These are phyloP conservation scores for Porites australiensis DNA, from an alignment of 64 coral and sea anemone species.

Conservation along the genomic window DNA sequence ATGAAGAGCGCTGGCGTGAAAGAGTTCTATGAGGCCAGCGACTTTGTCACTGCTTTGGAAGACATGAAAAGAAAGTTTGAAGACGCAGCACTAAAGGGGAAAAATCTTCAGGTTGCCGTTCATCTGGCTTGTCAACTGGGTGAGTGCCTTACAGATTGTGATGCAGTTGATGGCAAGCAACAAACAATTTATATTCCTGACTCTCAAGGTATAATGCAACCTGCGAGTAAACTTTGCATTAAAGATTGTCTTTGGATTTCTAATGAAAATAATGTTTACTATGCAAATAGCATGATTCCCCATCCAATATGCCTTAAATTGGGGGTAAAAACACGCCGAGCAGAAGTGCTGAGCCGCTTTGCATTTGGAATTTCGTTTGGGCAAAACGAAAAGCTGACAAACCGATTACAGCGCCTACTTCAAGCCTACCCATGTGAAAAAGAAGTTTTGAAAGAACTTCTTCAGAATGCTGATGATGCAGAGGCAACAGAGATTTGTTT, in stretches of 20 bases:
- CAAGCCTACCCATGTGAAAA: conserved; percentile 74
- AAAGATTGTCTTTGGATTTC: conserved; percentile 82
- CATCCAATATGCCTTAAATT: not conserved
- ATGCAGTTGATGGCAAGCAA: not conserved
- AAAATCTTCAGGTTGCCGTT: conserved; percentile 34
- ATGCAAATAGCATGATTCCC: conserved; percentile 46
- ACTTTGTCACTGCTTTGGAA: no score
- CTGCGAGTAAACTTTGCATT: conserved; percentile 39
- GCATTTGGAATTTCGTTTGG: conserved; percentile 70
- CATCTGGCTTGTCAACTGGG: conserved; percentile 32
- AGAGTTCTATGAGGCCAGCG: conserved; percentile 34
- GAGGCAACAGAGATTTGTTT: conserved; percentile 89
- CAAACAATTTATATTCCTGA: conserved; percentile 63
- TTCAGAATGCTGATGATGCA: conserved; percentile 95
- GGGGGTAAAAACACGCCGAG: conserved; percentile 69
- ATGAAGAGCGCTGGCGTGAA: conserved; percentile 57
- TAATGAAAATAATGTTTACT: conserved; percentile 48
- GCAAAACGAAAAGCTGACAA: conserved; percentile 81
- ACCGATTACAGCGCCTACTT: conserved; percentile 79
- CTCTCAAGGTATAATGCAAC: conserved; percentile 29
- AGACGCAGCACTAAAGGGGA: not conserved
- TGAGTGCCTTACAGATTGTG: not conserved
- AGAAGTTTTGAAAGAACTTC: conserved; percentile 88
- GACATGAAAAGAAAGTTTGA: conserved; percentile 21
- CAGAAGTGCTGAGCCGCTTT: conserved; percentile 37